Conservation (phyloP, 1,140 invertebrate species). For the Littorina saxatilis region DNA sequence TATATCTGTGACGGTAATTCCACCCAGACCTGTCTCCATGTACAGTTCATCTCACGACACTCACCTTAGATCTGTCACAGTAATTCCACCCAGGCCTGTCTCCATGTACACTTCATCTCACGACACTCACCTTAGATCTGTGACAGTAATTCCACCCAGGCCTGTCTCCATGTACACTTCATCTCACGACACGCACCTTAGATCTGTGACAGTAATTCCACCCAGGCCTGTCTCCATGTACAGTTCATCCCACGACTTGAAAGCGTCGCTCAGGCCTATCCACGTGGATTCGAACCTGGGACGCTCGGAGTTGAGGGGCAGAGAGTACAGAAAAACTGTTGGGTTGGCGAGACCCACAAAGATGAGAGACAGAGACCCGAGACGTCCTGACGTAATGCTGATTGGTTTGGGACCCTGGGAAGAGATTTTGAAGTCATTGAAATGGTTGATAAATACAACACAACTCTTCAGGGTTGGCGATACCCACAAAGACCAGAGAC, state of each 20-base stretch:
- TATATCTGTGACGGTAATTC: too few species aligned
- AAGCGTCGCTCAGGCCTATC: neutral
- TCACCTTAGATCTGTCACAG: too few species aligned
- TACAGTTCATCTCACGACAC: too few species aligned
- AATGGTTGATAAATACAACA: too few species aligned
- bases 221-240: neutral
- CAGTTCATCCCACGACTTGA: constrained; percentile 8
- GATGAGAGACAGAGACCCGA: neutral
- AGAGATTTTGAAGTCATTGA: too few species aligned
- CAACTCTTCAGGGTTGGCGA: neutral
- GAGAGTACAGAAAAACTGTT: neutral
- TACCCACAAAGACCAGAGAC: neutral
- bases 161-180: neutral
- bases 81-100: too few species aligned
- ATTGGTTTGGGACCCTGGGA: neutral
- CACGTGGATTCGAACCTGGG: neutral
- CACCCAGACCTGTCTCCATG: too few species aligned
- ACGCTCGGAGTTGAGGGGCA: neutral
- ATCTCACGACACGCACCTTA: neutral
- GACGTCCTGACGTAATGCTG: neutral
- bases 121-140: too few species aligned
- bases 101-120: too few species aligned
- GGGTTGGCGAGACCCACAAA: constrained; percentile 4
- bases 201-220: neutral
- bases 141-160: too few species aligned